A percentile compares a stretch with the other conserved stretches of the same genome.
phyloP scores from a whole-genome alignment of 2,888 invertebrate species.

The Ctenicera cuprea region DNA sequence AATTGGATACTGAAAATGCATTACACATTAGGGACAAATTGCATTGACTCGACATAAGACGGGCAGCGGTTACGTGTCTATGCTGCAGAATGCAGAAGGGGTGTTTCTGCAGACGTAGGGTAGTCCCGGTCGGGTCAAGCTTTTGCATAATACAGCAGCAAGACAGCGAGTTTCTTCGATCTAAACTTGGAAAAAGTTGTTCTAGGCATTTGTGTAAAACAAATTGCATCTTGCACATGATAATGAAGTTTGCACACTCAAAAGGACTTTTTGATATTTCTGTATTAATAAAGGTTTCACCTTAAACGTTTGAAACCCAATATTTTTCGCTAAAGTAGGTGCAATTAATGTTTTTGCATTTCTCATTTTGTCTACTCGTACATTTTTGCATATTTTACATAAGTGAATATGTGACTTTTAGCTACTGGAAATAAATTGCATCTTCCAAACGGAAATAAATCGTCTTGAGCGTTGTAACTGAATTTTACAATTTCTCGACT shows the following conservation, averaged over 20 bases:
- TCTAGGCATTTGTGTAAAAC: constrained; percentile 12
- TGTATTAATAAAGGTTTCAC: too few species aligned
- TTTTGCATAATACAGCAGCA: constrained; percentile 59
- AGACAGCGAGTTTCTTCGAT: constrained; percentile 34
- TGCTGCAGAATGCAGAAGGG: constrained; percentile 42
- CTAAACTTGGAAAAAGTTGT: constrained; percentile 23
- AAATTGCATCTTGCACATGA: constrained; percentile 4
- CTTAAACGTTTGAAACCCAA: too few species aligned
- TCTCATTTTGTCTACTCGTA: too few species aligned
- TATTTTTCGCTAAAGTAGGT: too few species aligned
- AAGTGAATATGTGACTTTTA: too few species aligned
- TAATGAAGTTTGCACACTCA: too few species aligned
- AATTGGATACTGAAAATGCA: constrained; percentile 61
- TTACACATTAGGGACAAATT: constrained; percentile 61
- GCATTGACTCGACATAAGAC: constrained; percentile 52
- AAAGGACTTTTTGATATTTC: too few species aligned
- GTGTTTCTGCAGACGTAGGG: constrained; percentile 31
- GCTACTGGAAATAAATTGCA: constrained; percentile 6
- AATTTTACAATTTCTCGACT: constrained; percentile 9
- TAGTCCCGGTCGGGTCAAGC: constrained; percentile 53
- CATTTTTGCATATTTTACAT: too few species aligned
- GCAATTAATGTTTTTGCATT: too few species aligned
- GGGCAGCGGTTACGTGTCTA: constrained; percentile 46
- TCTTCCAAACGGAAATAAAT: neutral
- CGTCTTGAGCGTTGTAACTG: neutral